Conservation (phyloP, 2,797 vertebrate genomes). For the Silurus aristotelis region DNA sequence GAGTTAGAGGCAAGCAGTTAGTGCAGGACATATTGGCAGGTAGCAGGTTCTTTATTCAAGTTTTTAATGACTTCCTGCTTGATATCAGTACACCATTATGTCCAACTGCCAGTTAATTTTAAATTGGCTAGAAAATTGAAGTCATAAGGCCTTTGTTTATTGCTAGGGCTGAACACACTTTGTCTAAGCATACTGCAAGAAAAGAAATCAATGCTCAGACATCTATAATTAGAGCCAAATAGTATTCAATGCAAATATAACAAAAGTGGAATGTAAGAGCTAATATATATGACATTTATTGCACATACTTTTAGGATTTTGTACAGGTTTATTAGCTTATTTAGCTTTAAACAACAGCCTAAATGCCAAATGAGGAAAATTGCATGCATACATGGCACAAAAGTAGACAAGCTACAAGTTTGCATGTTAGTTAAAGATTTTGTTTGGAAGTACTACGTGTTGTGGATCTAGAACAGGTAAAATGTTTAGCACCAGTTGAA, state of each 20-base stretch:
- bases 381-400: background rate
- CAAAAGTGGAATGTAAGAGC: background rate
- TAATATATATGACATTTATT: background rate
- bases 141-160: background rate
- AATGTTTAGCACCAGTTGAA: no score
- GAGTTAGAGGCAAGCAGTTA: slow-evolving; percentile 8
- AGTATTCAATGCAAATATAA: background rate
- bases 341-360: background rate
- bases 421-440: background rate
- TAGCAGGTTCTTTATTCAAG: background rate
- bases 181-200: background rate
- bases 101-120: slow-evolving; percentile 1
- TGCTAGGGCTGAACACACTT: background rate
- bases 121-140: slow-evolving; percentile 4
- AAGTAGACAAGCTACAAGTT: background rate
- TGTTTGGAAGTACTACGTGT: background rate
- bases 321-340: background rate
- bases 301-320: background rate
- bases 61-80: slow-evolving; percentile 7
- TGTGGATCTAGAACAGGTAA: background rate
- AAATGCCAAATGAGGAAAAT: background rate
- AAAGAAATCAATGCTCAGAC: background rate
- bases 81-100: slow-evolving; percentile 12
- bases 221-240: slow-evolving; percentile 1
- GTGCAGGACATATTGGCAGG: background rate